phyloP scores from a whole-genome alignment of 2,797 vertebrate species.

The Borostomias antarcticus region DNA sequence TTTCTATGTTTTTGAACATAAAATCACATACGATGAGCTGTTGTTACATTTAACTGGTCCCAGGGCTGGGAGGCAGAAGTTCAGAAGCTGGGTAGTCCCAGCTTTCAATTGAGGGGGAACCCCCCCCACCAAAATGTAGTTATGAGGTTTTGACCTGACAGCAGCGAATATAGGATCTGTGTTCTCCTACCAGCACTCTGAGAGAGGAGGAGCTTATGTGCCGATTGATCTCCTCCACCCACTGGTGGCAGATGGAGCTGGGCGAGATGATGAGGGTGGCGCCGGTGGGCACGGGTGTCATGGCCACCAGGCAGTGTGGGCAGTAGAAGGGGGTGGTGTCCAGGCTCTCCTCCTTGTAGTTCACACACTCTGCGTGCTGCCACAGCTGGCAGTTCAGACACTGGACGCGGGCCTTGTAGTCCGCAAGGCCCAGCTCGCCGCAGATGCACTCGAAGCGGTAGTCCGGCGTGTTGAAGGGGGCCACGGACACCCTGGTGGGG shows the following conservation, averaged over 20 bases:
- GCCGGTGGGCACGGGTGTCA: conserved; percentile 92
- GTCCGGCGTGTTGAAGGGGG: conserved; percentile 82
- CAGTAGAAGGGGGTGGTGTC: conserved; percentile 94
- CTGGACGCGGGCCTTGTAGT: conserved; percentile 93
- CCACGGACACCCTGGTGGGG: conserved; percentile 62
- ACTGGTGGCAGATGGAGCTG: conserved; percentile 98
- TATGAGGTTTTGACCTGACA: no score
- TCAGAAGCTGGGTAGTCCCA: no score
- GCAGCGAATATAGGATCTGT: no score
- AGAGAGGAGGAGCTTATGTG: conserved; percentile 92
- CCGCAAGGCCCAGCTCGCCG: conserved; percentile 87
- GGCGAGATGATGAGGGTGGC: conserved; percentile 98
- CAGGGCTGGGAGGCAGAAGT: no score
- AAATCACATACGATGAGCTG: no score
- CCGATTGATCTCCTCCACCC: conserved; percentile 97
- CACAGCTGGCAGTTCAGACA: conserved; percentile 94
- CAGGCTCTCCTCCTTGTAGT: conserved; percentile 91
- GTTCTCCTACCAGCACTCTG: conserved; percentile 83
- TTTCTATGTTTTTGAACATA: no score
- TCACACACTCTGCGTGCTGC: conserved; percentile 96
- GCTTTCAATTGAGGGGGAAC: no score
- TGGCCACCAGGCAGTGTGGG: conserved; percentile 97
- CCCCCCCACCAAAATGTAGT: no score
- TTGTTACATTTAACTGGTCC: no score
- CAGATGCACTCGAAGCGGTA: conserved; percentile 98